Evolutionary conservation across 1,140 invertebrate genomes (phyloP), one percentile per base, ranked within the genome.

Genomic region (Rhagoletis pomonella): DNA sequence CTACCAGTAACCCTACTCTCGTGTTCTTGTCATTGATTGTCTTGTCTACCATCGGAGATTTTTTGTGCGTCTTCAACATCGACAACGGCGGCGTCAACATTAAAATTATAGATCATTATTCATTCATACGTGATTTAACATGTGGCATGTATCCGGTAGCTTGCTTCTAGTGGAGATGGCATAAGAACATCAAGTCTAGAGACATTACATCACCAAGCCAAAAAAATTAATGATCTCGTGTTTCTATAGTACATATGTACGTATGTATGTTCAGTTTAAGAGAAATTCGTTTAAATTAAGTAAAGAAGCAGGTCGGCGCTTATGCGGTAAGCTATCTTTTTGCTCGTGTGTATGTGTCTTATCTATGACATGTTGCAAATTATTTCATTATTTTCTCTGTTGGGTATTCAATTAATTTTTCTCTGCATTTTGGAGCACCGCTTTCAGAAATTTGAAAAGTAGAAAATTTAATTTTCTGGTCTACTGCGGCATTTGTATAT

Each of bases 61-160:
- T n/a, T 29, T n/a, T 42, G 19, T 67, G 29, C 69, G 14, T 7
- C 4, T 3, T 17, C 12, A 42, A 19, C 69, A 9, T 6, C 73
- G 7, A 12, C 2, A 19, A 17, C 44, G 47, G 5, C 47, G 47
- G 5, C 47, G 47, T 55, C 73, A 55, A 55, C 47, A 55, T 81
- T 64, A 60, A 86, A 86, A 86, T 62, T 62, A 86, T 62, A 86
- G 2, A 86, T 62, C 58, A 86, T 86, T 86, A 86, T 62, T 86
- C 84, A 86, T 86, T 86, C 58, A 86, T 86, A 86, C 84, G 42
- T 86, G 84, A 86, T 86, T 86, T 5, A 60, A 50, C 84, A 29
- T 9, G 5, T 39, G 67, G 9, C 73, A 58, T 81, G 47, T 50
- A 73, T 44, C 50, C 50, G 50, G 50, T 55, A 44, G n/a, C 47